phyloP scores from a whole-genome alignment of 2,888 invertebrate species.

The Uloborus plumipes region DNA sequence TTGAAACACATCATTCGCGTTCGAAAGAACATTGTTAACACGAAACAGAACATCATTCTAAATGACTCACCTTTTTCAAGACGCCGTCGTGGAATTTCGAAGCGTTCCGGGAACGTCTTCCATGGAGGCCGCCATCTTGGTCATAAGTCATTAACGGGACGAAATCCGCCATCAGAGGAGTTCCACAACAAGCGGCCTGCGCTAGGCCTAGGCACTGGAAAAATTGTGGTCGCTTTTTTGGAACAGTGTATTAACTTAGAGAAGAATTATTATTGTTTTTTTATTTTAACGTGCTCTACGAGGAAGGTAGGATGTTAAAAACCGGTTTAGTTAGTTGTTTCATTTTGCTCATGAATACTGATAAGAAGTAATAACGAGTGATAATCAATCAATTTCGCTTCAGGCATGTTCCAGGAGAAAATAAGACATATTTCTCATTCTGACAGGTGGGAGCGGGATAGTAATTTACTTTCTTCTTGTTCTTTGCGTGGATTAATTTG shows the following conservation, averaged over 20 bases:
- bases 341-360: constrained; percentile 41
- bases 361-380: constrained; percentile 22
- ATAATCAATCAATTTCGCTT: constrained; percentile 23
- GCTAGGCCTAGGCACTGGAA: constrained; percentile 6
- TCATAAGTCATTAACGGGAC: constrained; percentile 52
- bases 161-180: constrained; percentile 23
- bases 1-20: constrained; percentile 7
- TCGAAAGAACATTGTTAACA: constrained; percentile 8
- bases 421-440: too few relatives aligned
- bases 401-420: too few relatives aligned
- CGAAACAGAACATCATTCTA: constrained; percentile 10
- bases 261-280: too few relatives aligned
- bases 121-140: constrained; percentile 59
- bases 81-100: constrained; percentile 12
- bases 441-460: too few relatives aligned
- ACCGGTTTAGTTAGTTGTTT: constrained; percentile 42
- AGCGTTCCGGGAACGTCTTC: constrained; percentile 27
- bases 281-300: too few relatives aligned
- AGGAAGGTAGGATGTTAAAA: neutral
- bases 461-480: too few relatives aligned
- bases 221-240: too few relatives aligned
- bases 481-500: too few relatives aligned
- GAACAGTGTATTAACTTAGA: too few relatives aligned
- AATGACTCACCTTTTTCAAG: constrained; percentile 35
- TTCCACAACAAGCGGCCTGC: constrained; percentile 26